phyloP scores from a whole-genome alignment of 2,888 invertebrate genomes.

The Acanthosoma haemorrhoidale region DNA sequence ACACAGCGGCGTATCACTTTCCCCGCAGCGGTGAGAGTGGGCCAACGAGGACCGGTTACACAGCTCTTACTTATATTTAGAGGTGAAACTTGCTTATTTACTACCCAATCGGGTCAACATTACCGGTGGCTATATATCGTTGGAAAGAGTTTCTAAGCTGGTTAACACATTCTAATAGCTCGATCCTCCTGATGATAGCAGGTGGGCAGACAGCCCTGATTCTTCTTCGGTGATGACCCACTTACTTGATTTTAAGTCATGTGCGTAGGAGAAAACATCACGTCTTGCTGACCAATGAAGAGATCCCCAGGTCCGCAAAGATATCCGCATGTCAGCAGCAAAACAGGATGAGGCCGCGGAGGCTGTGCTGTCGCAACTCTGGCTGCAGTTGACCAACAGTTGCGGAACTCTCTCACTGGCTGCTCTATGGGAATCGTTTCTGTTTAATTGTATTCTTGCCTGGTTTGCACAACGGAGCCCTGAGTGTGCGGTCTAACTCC shows the following conservation, averaged over 20 bases:
- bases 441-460: background rate
- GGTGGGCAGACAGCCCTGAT: too few relatives aligned
- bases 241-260: too few relatives aligned
- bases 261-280: too few relatives aligned
- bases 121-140: background rate
- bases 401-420: background rate
- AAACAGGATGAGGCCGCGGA: background rate
- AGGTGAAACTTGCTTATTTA: background rate
- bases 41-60: background rate
- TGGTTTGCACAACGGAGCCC: background rate
- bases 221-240: too few relatives aligned
- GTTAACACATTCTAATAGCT: too few relatives aligned
- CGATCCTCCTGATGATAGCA: too few relatives aligned
- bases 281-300: too few relatives aligned
- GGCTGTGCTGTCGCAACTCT: background rate
- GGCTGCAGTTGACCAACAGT: background rate
- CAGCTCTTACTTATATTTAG: conserved; percentile 21
- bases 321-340: background rate
- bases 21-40: background rate
- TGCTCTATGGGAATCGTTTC: background rate
- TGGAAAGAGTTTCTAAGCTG: too few relatives aligned
- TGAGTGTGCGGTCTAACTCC: background rate
- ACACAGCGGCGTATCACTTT: too few relatives aligned
- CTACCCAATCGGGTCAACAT: background rate
- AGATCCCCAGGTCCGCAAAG: background rate